A percentile compares a stretch with the other conserved stretches of the same genome.
Evolutionary conservation across 2,113 vertebrate genomes (phyloP).

Genomic region (Meleagris gallopavo): DNA sequence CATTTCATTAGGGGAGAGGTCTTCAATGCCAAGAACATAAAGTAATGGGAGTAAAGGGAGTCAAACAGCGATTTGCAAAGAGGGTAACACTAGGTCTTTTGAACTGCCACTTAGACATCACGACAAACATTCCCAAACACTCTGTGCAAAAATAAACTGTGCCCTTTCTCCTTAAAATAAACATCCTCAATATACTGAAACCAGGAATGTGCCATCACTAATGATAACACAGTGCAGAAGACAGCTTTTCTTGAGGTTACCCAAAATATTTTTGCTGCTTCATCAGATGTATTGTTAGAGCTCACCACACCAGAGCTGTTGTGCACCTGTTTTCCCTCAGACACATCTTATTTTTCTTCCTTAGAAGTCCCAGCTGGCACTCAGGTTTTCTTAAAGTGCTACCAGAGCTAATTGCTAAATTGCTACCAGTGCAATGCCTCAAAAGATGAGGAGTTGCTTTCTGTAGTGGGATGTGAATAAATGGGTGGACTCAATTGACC

Average conservation of each 20-base stretch:
- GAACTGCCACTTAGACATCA: slow-evolving; percentile 64
- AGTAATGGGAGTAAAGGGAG: slow-evolving; percentile 28
- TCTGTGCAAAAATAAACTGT: slow-evolving; percentile 63
- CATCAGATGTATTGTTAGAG: slow-evolving; percentile 56
- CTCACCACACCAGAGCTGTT: slow-evolving; percentile 41
- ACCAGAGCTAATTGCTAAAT: slow-evolving; percentile 71
- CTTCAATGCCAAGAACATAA: slow-evolving; percentile 23
- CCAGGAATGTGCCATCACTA: slow-evolving; percentile 66
- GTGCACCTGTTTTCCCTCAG: slow-evolving; percentile 74
- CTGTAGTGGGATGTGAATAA: not conserved
- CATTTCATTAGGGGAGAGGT: not conserved
- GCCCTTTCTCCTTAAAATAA: slow-evolving; percentile 70
- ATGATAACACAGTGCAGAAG: slow-evolving; percentile 62
- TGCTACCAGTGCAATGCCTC: slow-evolving; percentile 53
- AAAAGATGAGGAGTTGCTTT: slow-evolving; percentile 28
- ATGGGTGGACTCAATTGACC: not conserved
- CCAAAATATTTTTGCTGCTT: slow-evolving; percentile 59
- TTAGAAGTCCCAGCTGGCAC: slow-evolving; percentile 55
- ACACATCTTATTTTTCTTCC: slow-evolving; percentile 75
- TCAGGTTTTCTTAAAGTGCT: slow-evolving; percentile 68
- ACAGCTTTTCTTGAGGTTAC: slow-evolving; percentile 54
- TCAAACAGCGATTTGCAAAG: not conserved
- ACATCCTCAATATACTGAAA: slow-evolving; percentile 61
- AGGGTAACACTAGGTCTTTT: slow-evolving; percentile 18
- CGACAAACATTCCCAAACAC: slow-evolving; percentile 59